Evolutionary conservation across 2,113 vertebrate species (phyloP).

Genomic region (Meles meles): DNA sequence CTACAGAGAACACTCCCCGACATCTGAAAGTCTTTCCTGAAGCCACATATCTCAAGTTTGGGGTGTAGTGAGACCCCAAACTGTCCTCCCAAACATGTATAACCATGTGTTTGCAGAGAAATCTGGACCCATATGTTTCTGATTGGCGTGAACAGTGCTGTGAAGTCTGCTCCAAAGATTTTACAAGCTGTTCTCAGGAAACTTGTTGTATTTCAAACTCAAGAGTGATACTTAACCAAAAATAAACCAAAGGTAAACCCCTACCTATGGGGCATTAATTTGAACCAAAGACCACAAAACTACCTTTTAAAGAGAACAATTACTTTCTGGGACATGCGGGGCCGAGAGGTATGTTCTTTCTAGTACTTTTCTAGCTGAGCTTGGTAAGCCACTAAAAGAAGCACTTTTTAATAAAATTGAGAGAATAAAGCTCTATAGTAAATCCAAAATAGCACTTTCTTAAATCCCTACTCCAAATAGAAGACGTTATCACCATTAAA

Average conservation of each 20-base stretch:
- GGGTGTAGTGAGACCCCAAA: conserved; percentile 42
- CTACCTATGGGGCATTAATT: conserved; percentile 54
- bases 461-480: conserved; percentile 66
- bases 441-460: conserved; percentile 63
- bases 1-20: background rate
- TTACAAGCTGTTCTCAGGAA: conserved; percentile 68
- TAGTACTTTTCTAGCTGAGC: background rate
- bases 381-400: background rate
- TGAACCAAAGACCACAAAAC: conserved; percentile 57
- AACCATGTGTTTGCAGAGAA: conserved; percentile 40
- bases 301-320: conserved; percentile 37
- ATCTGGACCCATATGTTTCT: conserved; percentile 65
- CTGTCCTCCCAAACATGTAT: background rate
- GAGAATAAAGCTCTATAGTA: conserved; percentile 56
- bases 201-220: conserved; percentile 54
- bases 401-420: conserved; percentile 59
- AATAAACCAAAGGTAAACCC: conserved; percentile 58
- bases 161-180: conserved; percentile 25
- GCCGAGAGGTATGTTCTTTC: background rate
- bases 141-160: conserved; percentile 17
- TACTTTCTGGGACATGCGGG: background rate
- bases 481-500: conserved; percentile 74
- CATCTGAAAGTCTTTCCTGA: conserved; percentile 8
- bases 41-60: conserved; percentile 11
- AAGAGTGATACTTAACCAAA: conserved; percentile 52